phyloP scores from a whole-genome alignment of 2,113 vertebrate species.

The Labeo rohita region DNA sequence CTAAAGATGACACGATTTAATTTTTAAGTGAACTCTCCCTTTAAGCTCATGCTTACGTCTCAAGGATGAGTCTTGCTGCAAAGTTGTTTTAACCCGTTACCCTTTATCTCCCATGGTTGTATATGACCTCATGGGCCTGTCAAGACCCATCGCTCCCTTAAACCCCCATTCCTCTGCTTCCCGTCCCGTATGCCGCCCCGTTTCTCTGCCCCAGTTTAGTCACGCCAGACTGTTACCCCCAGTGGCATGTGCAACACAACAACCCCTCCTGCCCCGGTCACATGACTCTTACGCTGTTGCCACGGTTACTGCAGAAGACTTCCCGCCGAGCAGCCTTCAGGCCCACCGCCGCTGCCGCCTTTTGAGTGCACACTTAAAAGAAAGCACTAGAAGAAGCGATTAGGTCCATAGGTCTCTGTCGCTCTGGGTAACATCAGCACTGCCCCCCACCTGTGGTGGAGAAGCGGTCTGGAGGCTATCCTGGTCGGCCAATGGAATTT shows the following conservation, averaged over 20 bases:
- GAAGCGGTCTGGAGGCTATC: slow-evolving; percentile 26
- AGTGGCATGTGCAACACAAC: slow-evolving; percentile 50
- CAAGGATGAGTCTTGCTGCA: slow-evolving; percentile 13
- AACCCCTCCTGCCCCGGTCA: slow-evolving; percentile 61
- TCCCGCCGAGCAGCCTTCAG: slow-evolving; percentile 49
- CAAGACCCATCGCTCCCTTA: slow-evolving; percentile 19
- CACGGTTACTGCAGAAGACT: slow-evolving; percentile 74
- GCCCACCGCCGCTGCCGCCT: slow-evolving; percentile 44
- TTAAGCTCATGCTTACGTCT: not conserved
- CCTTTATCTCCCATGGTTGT: slow-evolving; percentile 34
- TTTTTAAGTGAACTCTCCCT: not conserved
- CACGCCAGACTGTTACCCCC: slow-evolving; percentile 72
- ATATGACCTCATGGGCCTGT: slow-evolving; percentile 21
- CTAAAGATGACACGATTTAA: not conserved
- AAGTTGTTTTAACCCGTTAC: slow-evolving; percentile 45
- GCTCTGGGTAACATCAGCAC: slow-evolving; percentile 40
- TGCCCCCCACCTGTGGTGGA: slow-evolving; percentile 38
- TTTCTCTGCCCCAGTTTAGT: slow-evolving; percentile 76
- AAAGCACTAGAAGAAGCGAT: slow-evolving; percentile 59
- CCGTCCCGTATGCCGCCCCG: slow-evolving; percentile 51
- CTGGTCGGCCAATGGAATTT: slow-evolving; percentile 24
- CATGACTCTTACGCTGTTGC: slow-evolving; percentile 73
- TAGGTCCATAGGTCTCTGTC: slow-evolving; percentile 48
- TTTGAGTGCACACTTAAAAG: not conserved
- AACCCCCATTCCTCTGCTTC: slow-evolving; percentile 5